Percentiles rank a stretch among this genome's conserved stretches.
Conservation (phyloP, 2,797 vertebrate genomes). For the Hyperoplus lanceolatus region DNA sequence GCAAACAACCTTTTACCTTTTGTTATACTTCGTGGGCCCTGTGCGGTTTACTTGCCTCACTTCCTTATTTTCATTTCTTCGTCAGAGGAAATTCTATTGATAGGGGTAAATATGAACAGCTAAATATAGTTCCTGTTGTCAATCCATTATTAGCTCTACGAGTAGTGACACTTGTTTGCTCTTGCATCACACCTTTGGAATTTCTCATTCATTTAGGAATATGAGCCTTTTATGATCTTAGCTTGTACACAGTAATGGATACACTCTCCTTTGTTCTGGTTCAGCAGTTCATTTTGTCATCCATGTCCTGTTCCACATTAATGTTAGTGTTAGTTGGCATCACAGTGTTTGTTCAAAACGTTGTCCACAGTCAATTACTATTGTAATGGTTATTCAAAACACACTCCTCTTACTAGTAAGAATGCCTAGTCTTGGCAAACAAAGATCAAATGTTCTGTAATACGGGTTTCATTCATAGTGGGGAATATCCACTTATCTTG, state of each 20-base stretch:
- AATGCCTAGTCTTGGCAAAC: neutral
- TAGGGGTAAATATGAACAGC: conserved; percentile 11
- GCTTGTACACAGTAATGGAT: neutral
- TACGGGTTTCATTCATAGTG: neutral
- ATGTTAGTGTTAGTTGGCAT: neutral
- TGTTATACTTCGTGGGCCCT: neutral
- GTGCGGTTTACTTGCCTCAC: neutral
- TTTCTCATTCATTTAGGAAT: conserved; percentile 1
- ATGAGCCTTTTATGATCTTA: neutral
- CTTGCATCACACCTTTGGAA: conserved; percentile 51
- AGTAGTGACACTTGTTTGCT: conserved; percentile 13
- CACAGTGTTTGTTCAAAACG: too few species aligned
- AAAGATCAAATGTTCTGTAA: neutral
- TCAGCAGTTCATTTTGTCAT: neutral
- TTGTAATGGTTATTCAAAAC: neutral
- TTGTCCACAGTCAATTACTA: neutral
- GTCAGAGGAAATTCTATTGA: conserved; percentile 7
- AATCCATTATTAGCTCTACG: conserved; percentile 66
- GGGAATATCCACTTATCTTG: conserved; percentile 22
- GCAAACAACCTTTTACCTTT: conserved; percentile 13
- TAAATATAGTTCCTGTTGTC: conserved; percentile 64
- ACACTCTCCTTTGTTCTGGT: neutral
- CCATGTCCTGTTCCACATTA: neutral
- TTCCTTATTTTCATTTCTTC: conserved; percentile 19
- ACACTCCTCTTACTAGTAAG: neutral